These are phyloP conservation scores for Momotus momota DNA, from an alignment of 2,797 vertebrate species.

Conservation along the genomic window DNA sequence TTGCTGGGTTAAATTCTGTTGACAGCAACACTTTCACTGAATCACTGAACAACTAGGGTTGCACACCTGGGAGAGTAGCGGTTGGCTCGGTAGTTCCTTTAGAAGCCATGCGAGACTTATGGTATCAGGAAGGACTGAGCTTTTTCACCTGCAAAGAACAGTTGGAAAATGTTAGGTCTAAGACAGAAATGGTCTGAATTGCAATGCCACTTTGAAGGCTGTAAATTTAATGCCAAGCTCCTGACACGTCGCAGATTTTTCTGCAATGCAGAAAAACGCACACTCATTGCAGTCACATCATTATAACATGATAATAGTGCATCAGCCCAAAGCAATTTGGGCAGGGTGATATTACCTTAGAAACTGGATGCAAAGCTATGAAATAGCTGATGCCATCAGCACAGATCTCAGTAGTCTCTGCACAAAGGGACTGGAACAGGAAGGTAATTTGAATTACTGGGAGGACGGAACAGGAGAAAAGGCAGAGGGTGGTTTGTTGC, in stretches of 20 bases:
- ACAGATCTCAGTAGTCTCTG: not conserved
- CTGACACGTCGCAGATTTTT: not conserved
- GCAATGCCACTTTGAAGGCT: not conserved
- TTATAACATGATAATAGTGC: not conserved
- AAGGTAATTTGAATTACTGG: not conserved
- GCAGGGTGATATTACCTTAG: not conserved
- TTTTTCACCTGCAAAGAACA: not conserved
- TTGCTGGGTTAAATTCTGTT: not conserved
- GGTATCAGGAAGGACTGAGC: not conserved
- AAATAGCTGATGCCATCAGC: not conserved
- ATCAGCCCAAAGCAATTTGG: not conserved
- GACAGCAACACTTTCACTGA: not conserved
- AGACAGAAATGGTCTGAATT: not conserved
- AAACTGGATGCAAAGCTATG: not conserved
- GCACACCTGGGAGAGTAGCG: not conserved
- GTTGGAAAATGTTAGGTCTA: not conserved
- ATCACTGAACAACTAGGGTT: not conserved
- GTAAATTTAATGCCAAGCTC: not conserved
- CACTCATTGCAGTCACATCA: not conserved
- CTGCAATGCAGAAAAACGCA: slow-evolving; percentile 26
- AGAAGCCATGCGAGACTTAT: not conserved
- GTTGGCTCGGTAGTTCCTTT: not conserved
- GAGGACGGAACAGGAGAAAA: not conserved
- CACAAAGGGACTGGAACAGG: not conserved
- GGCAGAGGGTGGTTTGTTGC: not conserved